phyloP scores from a whole-genome alignment of 2,113 vertebrate genomes.

The Lasiurus cinereus region DNA sequence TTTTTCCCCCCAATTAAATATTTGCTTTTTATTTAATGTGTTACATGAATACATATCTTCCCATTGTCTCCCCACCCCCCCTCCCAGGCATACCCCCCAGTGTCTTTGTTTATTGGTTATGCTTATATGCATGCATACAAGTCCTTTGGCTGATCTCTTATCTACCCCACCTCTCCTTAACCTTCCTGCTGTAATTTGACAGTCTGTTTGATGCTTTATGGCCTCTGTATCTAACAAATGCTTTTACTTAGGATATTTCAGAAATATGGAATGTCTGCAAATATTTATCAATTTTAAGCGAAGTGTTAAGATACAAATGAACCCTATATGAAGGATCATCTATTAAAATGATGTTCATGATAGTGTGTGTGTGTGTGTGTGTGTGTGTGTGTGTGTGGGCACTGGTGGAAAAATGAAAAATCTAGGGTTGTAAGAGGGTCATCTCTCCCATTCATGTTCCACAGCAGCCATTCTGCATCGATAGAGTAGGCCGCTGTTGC shows the following conservation, averaged over 20 bases:
- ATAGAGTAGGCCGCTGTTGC: not conserved
- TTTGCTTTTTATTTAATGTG: too few species aligned
- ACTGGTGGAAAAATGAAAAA: not conserved
- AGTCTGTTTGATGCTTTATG: too few species aligned
- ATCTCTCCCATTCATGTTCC: not conserved
- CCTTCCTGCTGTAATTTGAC: too few species aligned
- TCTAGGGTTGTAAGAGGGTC: not conserved
- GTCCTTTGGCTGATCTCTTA: too few species aligned
- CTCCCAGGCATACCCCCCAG: too few species aligned
- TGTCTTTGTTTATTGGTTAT: too few species aligned
- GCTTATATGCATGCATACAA: too few species aligned
- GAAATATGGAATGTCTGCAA: not conserved
- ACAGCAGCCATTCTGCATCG: not conserved
- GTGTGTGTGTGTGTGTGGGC: not conserved
- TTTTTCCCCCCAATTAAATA: not conserved
- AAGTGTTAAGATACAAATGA: not conserved
- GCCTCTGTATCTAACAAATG: not conserved
- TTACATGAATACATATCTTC: too few species aligned
- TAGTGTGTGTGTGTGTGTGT: not conserved
- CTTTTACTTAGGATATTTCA: slow-evolving; percentile 23
- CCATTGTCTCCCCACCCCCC: too few species aligned
- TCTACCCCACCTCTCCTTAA: too few species aligned
- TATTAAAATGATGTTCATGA: not conserved
- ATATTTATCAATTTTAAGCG: not conserved
- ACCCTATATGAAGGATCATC: not conserved